Percentiles rank a stretch among this genome's conserved stretches.
Evolutionary conservation across 2,113 vertebrate genomes (phyloP).

Genomic region (Polypterus bichir): DNA sequence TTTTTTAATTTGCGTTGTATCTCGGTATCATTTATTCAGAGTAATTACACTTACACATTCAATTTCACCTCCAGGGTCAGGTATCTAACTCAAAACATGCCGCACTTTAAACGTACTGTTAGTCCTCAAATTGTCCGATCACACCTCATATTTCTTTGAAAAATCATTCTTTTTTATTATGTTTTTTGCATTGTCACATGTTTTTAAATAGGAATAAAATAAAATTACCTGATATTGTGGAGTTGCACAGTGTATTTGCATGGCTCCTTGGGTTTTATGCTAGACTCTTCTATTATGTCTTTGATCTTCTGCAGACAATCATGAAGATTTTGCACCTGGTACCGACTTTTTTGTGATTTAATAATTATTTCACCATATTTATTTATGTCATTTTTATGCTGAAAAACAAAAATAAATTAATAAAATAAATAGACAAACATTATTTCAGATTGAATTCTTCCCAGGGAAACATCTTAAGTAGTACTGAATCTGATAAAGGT

Average conservation of each 20-base stretch:
- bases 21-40: too few species aligned
- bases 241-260: conserved; percentile 50
- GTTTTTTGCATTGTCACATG: too few species aligned
- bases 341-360: conserved; percentile 72
- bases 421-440: background rate
- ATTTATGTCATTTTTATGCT: conserved; percentile 79
- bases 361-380: conserved; percentile 75
- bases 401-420: conserved; percentile 6
- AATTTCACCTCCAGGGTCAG: too few species aligned
- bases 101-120: background rate
- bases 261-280: conserved; percentile 41
- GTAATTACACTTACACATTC: too few species aligned
- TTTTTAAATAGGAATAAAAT: conserved; percentile 10
- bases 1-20: too few species aligned
- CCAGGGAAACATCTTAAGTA: too few species aligned
- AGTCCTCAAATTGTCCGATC: too few species aligned
- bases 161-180: too few species aligned
- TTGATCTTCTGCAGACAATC: conserved; percentile 79
- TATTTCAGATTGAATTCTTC: too few species aligned
- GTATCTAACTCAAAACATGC: background rate
- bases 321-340: conserved; percentile 74
- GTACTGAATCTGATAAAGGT: too few species aligned
- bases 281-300: conserved; percentile 60
- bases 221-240: conserved; percentile 55
- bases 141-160: too few species aligned